Percentiles rank a stretch among this genome's conserved stretches.
These are phyloP conservation scores for Heterodera carotae DNA, from an alignment of 1,140 invertebrate species.

Conservation along the genomic window DNA sequence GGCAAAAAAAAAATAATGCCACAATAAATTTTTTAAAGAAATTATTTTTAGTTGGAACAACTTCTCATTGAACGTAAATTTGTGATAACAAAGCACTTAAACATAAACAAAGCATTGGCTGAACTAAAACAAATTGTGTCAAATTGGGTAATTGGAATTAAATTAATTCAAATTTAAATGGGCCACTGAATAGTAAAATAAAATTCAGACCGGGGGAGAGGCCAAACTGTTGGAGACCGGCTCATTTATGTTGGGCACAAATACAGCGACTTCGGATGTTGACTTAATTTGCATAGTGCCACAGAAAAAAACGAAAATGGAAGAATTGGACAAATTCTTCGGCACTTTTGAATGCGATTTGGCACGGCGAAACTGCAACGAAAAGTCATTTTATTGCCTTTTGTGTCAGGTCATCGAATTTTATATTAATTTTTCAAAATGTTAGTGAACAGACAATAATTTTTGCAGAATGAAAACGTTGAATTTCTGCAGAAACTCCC, in stretches of 20 bases:
- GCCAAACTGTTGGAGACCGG: background rate
- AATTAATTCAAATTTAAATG: background rate
- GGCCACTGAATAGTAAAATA: background rate
- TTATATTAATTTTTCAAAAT: background rate
- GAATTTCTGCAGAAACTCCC: background rate
- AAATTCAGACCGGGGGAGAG: background rate
- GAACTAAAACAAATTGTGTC: background rate
- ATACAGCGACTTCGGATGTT: background rate
- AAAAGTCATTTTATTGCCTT: background rate
- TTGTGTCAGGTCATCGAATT: background rate
- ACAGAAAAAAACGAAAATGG: background rate
- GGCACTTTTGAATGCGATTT: constrained; percentile 3
- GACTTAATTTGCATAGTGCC: background rate
- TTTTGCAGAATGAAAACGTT: background rate
- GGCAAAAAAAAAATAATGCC: background rate
- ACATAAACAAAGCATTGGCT: background rate
- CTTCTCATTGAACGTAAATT: background rate
- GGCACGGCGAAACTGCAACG: background rate
- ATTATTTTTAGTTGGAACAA: background rate
- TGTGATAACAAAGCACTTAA: background rate
- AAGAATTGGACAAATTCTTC: background rate
- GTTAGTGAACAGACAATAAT: background rate
- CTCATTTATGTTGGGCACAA: background rate
- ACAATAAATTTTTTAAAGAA: background rate
- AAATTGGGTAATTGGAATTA: background rate